phyloP scores from a whole-genome alignment of 1,140 invertebrate genomes.

The Lordiphosa stackelbergi region DNA sequence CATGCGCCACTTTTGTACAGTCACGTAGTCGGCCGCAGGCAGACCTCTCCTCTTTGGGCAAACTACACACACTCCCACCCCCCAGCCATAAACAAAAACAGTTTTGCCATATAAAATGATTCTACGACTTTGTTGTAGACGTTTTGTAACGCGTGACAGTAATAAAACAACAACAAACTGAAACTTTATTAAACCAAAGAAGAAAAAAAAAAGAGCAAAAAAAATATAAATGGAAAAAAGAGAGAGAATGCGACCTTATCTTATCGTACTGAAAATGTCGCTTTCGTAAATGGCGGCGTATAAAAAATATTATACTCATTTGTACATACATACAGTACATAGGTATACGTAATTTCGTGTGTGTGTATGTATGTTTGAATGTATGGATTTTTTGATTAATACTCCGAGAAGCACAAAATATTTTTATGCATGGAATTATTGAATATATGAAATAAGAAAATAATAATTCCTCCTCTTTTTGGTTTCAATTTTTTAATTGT shows the following conservation, averaged over 20 bases:
- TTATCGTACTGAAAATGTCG: slow-evolving; percentile 61
- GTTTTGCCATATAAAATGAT: slow-evolving; percentile 62
- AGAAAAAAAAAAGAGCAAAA: slow-evolving; percentile 56
- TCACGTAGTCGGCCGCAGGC: slow-evolving; percentile 52
- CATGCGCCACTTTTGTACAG: slow-evolving; percentile 59
- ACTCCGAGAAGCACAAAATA: no score
- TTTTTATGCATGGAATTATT: no score
- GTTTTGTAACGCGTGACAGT: slow-evolving; percentile 66
- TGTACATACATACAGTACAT: slow-evolving; percentile 7
- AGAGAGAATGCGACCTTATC: slow-evolving; percentile 46
- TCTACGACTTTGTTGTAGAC: slow-evolving; percentile 49
- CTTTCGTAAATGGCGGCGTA: slow-evolving; percentile 67
- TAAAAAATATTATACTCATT: slow-evolving; percentile 55
- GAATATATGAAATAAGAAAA: no score
- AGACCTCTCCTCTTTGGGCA: not conserved
- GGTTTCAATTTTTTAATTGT: no score
- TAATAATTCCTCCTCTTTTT: no score
- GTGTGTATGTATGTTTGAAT: not conserved
- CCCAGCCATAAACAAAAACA: slow-evolving; percentile 54
- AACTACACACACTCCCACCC: not conserved
- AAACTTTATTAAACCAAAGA: slow-evolving; percentile 49
- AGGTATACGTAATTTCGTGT: not conserved
- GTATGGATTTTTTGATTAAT: not conserved
- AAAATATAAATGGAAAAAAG: slow-evolving; percentile 36
- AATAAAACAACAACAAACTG: slow-evolving; percentile 51